Conservation (phyloP, 2,797 vertebrate genomes). For the Molossus alvarezi region DNA sequence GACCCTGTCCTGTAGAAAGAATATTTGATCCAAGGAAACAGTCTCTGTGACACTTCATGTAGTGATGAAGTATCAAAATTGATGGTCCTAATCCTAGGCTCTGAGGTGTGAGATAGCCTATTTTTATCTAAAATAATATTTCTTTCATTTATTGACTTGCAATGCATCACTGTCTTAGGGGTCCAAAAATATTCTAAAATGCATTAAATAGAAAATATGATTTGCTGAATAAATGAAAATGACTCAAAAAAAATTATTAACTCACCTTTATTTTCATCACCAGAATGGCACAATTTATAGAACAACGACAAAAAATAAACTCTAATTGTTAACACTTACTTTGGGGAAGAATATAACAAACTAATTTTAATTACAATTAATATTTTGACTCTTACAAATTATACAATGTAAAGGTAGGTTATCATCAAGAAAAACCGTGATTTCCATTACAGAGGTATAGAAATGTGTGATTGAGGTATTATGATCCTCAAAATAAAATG, state of each 20-base stretch:
- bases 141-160: not conserved
- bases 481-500: not conserved
- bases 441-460: not conserved
- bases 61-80: not conserved
- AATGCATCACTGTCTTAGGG: not conserved
- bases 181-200: not conserved
- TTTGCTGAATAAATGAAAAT: constrained; percentile 8
- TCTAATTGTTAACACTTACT: not conserved
- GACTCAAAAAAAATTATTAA: not conserved
- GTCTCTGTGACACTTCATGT: not conserved
- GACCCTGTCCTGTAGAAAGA: not conserved
- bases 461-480: not conserved
- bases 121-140: not conserved
- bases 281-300: not conserved
- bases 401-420: not conserved
- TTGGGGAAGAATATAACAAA: not conserved
- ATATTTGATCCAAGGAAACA: not conserved
- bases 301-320: not conserved
- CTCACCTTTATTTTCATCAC: not conserved
- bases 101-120: not conserved
- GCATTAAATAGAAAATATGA: constrained; percentile 41
- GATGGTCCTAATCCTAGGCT: not conserved
- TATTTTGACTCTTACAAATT: not conserved
- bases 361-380: not conserved
- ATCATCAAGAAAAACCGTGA: not conserved